Evolutionary conservation across 2,797 vertebrate species (phyloP).

Genomic region (Sparidentex hasta): DNA sequence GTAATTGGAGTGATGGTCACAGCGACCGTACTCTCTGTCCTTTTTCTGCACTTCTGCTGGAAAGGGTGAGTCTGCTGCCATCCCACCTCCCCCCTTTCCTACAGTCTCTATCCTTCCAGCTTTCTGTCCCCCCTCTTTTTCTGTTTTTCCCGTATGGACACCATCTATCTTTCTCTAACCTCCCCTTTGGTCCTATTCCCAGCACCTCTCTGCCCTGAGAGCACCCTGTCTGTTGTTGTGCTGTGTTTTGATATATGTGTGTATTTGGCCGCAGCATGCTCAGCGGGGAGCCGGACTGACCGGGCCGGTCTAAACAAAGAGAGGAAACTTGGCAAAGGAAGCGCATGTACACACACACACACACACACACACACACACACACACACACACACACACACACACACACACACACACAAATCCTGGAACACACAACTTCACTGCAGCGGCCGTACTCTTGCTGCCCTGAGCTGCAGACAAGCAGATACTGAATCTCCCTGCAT

Average conservation of each 20-base stretch:
- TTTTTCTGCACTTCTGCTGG: conserved; percentile 4
- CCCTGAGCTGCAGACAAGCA: conserved; percentile 37
- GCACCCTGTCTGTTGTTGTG: conserved; percentile 70
- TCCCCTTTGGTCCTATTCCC: conserved; percentile 65
- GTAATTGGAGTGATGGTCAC: conserved; percentile 23
- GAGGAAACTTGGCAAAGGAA: conserved; percentile 88
- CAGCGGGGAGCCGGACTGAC: conserved; percentile 82
- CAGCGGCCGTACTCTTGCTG: conserved; percentile 36
- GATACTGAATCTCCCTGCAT: conserved; percentile 57
- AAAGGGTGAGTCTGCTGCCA: conserved; percentile 15
- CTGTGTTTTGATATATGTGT: conserved; percentile 79
- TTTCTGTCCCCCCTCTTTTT: conserved; percentile 10
- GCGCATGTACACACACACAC: too few species aligned
- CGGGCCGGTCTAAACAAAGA: conserved; percentile 85
- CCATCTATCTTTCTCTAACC: conserved; percentile 27
- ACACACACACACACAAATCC: conserved; percentile 40
- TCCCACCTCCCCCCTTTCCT: conserved; percentile 11
- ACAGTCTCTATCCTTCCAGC: neutral
- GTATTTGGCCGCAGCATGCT: conserved; percentile 81
- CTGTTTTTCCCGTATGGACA: conserved; percentile 30
- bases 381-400: conserved; percentile 36
- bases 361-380: conserved; percentile 47
- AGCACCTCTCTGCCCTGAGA: conserved; percentile 64
- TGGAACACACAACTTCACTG: conserved; percentile 51
- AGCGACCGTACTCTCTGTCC: conserved; percentile 15